Percentiles rank a stretch among this genome's conserved stretches.
These are phyloP conservation scores for Patiria pectinifera DNA, from an alignment of 53 echinoderm and acorn worm genomes.

Conservation along the genomic window DNA sequence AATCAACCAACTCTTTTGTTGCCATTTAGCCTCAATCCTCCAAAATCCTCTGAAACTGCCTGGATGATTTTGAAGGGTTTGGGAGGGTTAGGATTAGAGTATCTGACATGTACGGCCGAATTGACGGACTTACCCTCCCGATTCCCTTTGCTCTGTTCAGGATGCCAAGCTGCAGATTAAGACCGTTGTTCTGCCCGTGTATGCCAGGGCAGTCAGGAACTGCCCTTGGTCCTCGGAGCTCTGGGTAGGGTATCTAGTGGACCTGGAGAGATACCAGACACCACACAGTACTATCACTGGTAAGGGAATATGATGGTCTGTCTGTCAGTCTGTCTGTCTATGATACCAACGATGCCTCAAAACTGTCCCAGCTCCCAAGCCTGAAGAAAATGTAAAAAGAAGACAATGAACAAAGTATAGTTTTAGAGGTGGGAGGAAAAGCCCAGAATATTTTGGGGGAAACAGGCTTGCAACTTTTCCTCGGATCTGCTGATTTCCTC, in stretches of 20 bases:
- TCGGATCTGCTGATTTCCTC: too few relatives aligned
- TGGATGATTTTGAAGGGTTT: too few relatives aligned
- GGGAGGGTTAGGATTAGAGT: neutral
- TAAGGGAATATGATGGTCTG: conserved; percentile 9
- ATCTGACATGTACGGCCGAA: neutral
- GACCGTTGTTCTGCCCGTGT: conserved; percentile 68
- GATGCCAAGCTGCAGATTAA: conserved; percentile 70
- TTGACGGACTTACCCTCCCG: neutral
- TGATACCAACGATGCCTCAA: neutral
- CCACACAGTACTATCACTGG: conserved; percentile 69
- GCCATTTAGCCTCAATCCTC: too few relatives aligned
- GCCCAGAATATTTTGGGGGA: too few relatives aligned
- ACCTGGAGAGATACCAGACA: conserved; percentile 75
- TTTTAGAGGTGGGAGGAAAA: too few relatives aligned
- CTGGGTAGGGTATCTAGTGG: conserved; percentile 81
- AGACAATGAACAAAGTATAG: too few relatives aligned
- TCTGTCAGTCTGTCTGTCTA: neutral
- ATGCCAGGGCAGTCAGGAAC: conserved; percentile 88
- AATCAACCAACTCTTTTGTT: too few relatives aligned
- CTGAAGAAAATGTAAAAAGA: too few relatives aligned
- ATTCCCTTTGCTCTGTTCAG: neutral
- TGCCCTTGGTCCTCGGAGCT: conserved; percentile 85
- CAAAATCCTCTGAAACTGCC: too few relatives aligned
- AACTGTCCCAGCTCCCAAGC: too few relatives aligned
- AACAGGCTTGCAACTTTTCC: too few relatives aligned